Conservation (phyloP, 2,113 vertebrate genomes). For the Clarias macrocephalus region DNA sequence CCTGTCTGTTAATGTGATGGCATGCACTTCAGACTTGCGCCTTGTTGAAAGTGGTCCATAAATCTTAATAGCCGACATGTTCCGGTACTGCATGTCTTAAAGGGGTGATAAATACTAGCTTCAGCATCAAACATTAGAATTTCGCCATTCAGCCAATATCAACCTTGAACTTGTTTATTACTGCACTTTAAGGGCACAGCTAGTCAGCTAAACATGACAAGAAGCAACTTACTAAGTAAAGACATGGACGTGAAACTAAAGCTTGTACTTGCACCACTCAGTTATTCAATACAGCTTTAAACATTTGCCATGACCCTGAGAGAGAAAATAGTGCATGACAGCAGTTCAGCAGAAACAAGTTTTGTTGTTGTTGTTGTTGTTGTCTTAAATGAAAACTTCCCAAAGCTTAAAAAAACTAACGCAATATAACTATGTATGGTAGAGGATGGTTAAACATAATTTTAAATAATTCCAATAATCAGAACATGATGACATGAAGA, state of each 20-base stretch:
- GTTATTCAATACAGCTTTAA: background rate
- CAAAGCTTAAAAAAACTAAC: background rate
- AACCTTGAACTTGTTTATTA: background rate
- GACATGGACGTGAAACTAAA: background rate
- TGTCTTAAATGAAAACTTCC: background rate
- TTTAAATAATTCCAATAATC: background rate
- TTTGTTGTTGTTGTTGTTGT: background rate
- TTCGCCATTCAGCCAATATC: background rate
- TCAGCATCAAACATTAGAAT: background rate
- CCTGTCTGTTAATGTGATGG: too few species aligned
- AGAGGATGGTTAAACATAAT: background rate
- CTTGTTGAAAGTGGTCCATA: too few species aligned
- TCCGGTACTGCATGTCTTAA: too few species aligned
- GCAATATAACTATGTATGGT: background rate
- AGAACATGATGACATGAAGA: background rate
- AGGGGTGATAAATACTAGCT: background rate
- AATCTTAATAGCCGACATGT: too few species aligned
- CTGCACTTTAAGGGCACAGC: background rate
- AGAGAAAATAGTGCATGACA: background rate
- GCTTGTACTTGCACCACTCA: background rate
- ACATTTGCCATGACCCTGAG: background rate
- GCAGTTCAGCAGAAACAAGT: background rate
- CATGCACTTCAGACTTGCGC: too few species aligned
- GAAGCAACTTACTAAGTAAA: background rate
- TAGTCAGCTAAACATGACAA: background rate